A percentile compares a stretch with the other conserved stretches of the same genome.
phyloP scores from a whole-genome alignment of 2,113 vertebrate genomes.

The Plestiodon gilberti region DNA sequence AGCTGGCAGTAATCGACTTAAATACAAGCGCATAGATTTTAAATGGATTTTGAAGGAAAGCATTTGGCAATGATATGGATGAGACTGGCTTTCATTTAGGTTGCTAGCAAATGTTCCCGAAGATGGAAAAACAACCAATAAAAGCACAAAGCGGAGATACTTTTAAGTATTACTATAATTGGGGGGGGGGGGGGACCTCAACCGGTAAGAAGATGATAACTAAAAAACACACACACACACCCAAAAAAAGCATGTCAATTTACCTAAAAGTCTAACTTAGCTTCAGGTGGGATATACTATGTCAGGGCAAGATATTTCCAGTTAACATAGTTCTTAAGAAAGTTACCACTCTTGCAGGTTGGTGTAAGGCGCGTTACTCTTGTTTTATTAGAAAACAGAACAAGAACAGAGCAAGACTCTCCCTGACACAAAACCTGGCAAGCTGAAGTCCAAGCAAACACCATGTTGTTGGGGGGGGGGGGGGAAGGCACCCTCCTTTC shows the following conservation, averaged over 20 bases:
- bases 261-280: background rate
- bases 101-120: background rate
- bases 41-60: background rate
- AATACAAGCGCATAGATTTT: background rate
- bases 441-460: background rate
- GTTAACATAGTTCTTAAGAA: no score
- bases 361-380: background rate
- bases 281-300: background rate
- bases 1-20: background rate
- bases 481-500: background rate
- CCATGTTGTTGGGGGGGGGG: background rate
- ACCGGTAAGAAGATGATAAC: no score
- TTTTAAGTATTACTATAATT: background rate
- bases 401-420: no score
- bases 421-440: background rate
- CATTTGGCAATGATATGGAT: background rate
- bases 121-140: background rate
- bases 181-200: no score
- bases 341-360: background rate
- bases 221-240: background rate
- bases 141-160: background rate
- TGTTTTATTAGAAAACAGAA: no score
- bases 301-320: background rate
- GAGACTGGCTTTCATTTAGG: background rate
- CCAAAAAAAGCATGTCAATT: background rate